phyloP scores from a whole-genome alignment of 2,113 vertebrate species.

The Heterotis niloticus region DNA sequence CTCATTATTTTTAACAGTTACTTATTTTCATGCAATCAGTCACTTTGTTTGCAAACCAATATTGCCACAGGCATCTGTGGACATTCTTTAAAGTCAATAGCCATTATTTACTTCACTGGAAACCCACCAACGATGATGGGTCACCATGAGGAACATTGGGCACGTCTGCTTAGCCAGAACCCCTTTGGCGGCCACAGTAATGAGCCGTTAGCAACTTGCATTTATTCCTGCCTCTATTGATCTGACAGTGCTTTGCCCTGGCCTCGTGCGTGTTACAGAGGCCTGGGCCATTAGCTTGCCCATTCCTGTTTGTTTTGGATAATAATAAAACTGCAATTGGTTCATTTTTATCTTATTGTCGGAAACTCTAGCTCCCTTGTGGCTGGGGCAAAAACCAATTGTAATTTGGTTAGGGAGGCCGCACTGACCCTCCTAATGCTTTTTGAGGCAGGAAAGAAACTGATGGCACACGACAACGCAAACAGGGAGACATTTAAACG shows the following conservation, averaged over 20 bases:
- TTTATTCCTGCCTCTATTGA: constrained; percentile 68
- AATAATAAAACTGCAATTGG: constrained; percentile 74
- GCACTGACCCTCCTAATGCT: constrained; percentile 68
- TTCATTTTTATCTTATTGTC: constrained; percentile 75
- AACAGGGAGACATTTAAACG: constrained; percentile 55
- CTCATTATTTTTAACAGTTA: not conserved
- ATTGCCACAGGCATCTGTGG: not conserved
- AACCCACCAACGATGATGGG: constrained; percentile 61
- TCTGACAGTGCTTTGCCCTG: constrained; percentile 60
- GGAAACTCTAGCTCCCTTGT: constrained; percentile 73
- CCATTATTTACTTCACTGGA: not conserved
- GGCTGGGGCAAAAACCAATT: constrained; percentile 69
- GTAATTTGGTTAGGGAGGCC: constrained; percentile 70
- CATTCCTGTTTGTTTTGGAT: constrained; percentile 77
- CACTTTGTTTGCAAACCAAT: constrained; percentile 2
- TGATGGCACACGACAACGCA: constrained; percentile 66
- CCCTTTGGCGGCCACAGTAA: constrained; percentile 49
- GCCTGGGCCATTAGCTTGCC: constrained; percentile 68
- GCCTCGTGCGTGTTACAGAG: constrained; percentile 62
- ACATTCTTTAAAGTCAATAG: not conserved
- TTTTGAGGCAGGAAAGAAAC: constrained; percentile 68
- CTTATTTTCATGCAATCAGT: not conserved
- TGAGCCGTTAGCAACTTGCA: constrained; percentile 54
- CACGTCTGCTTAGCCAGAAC: constrained; percentile 57
- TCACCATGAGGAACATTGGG: constrained; percentile 65